Evolutionary conservation across 2,113 vertebrate genomes (phyloP), one percentile per base, ranked within the genome.

Genomic region (Campylomormyrus numenius): DNA sequence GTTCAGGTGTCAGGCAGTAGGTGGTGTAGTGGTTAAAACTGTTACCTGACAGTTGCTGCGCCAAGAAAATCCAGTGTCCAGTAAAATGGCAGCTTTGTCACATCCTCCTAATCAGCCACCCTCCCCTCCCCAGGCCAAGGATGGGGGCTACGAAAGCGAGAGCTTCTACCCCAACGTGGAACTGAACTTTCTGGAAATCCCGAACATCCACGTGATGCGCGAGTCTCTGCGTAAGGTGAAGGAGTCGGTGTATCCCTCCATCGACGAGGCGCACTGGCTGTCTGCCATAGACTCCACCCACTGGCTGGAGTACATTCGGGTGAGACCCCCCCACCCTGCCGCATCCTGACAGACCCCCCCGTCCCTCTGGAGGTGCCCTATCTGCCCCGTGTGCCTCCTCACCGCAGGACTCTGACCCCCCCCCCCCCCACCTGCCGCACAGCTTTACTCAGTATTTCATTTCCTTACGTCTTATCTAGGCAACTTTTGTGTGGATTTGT

Each of bases 141-240:
- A 98, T 31, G 98, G 98, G 48, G 98, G 98, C 0, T 99, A 96
- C 45, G 98, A 99, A 93, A 98, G 95, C 53, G 97, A 98, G 94
- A 97, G 94, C 88, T 97, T 97, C 93, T 99, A 99, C 91, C 95
- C 97, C 21, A 98, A 98, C 0, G 97, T 96, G 2, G 98, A 99
- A 88, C 94, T 99, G 10, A 95, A 96, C 84, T 99, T 99, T 90
- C 92, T 99, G 93, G 98, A 99, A 85, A 99, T 99, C 39, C 98
- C 98, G 27, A 99, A 99, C 90, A 99, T 99, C n/a, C 98, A 99
- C 0, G 98, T 99, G 15, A 99, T 99, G 97, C 95, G 98, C 56
- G 98, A 99, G 93, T 99, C 98, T 7, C 95, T 99, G 84, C 96
- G 98, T 17, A 99, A 99, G 90, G 93, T 99, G 62, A 99, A 98